A percentile compares a stretch with the other conserved stretches of the same genome.
These are phyloP conservation scores for Kryphioiulus occultus DNA, from an alignment of 2,888 invertebrate genomes.

Conservation along the genomic window DNA sequence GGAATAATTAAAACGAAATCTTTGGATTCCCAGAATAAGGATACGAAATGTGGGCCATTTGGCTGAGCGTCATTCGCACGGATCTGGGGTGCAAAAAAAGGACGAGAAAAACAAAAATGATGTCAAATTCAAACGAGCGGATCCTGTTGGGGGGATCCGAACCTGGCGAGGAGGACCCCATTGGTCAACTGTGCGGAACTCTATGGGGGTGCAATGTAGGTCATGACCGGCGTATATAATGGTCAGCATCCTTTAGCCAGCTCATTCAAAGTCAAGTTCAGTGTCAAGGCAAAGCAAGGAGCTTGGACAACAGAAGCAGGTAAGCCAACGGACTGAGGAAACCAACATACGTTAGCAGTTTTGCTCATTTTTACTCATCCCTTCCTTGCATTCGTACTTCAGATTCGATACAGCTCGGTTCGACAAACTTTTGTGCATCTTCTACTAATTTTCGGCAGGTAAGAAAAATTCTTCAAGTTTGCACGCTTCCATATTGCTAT, in stretches of 20 bases:
- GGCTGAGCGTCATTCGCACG: neutral
- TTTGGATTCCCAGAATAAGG: neutral
- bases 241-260: conserved; percentile 39
- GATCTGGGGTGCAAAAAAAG: neutral
- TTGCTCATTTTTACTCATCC: neutral
- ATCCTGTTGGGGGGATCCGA: conserved; percentile 41
- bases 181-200: conserved; percentile 45
- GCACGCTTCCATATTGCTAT: too few relatives aligned
- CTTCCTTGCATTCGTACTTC: neutral
- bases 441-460: neutral
- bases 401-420: neutral
- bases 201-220: conserved; percentile 44
- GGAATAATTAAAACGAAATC: conserved; percentile 21
- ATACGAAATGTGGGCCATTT: conserved; percentile 19
- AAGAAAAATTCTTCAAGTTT: neutral
- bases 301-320: neutral
- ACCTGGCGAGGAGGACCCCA: conserved; percentile 16
- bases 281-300: neutral
- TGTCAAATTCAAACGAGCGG: conserved; percentile 39
- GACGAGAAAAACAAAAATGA: conserved; percentile 23
- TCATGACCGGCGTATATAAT: conserved; percentile 49
- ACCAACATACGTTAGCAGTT: neutral
- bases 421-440: neutral
- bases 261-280: conserved; percentile 24
- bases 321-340: neutral